Base-by-base conservation (phyloP, 2,797 vertebrate species). In the Tachyglossus aculeatus region DNA sequence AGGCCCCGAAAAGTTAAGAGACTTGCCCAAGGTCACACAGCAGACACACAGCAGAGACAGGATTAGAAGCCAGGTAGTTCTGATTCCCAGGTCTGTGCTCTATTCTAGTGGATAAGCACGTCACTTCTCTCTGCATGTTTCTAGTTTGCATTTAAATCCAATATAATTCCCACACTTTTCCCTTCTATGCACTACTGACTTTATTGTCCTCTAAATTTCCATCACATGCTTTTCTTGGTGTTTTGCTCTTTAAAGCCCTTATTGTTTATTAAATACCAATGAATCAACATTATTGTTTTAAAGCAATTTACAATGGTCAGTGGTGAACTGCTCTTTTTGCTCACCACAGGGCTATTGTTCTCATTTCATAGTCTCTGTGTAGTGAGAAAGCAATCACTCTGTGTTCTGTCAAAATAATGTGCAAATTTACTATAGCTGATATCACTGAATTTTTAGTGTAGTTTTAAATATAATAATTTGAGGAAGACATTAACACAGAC, bases 211-310 rank as follows among this genome's bases (percentile, higher is more conserved):
- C 71, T 36, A 55, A 1, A 63, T n/a, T 36, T 37, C 1, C 13
- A 21, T 16, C 53, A 7, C 24, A 15, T 68, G 3, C 13, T 36
- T 24, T 62, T 37, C 4, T 31, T 52, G 52, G 37, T 32, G 29
- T 55, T 43, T 70, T 69, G 80, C 41, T 19, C 59, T 39, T 66
- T 1, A 43, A 13, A 56, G 29, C 66, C 40, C 16, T 67, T 45
- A 59, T n/a, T 60, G 29, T 69, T 61, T 56, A 25, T 27, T 13
- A 2, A 18, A 6, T 1, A 13, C 27, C 61, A 53, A 57, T 73
- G 67, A 81, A 77, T 85, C 61, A 79, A 65, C 48, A 54, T 86
- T 85, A 79, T 66, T 71, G 33, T 54, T 59, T 32, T 24, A 33
- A 74, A 50, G 51, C 65, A 73, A 50, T 75, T 81, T 77, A 70